Evolutionary conservation across 2,888 invertebrate species (phyloP), one percentile per base, ranked within the genome.

Genomic region (Petrolisthes manimaculis): DNA sequence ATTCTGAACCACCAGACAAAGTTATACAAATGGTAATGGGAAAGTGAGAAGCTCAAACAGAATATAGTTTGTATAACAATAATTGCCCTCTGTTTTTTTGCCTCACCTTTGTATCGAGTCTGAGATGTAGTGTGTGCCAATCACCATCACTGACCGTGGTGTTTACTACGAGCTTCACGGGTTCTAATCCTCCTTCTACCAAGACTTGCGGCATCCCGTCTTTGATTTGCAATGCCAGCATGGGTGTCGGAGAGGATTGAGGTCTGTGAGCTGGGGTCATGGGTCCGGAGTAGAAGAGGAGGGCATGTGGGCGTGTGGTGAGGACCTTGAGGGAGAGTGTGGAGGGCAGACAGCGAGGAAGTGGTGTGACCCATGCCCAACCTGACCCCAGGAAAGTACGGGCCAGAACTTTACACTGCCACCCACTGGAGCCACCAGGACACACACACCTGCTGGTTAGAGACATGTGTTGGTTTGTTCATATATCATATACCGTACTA

Each of bases 301-400:
- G 71, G 14, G 83, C 88, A 24, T 61, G 55, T 8, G 88, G 21
- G 5, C 74, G 77, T 21, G 37, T 51, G 9, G 88, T 88, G 74
- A 88, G 84, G 75, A 88, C 54, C n/a, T 71, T 77, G 67, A 90
- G 56, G 18, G 90, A 87, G 37, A 90, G n/a, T 61, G 79, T 74
- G 14, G 84, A 75, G 18, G 90, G 90, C 2, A 79, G 67, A 80
- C 90, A 90, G 18, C 82, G 83, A 0, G 90, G 90, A 3, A 89
- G 75, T 12, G 90, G 88, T 3, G 14, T 56, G 3, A 89, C 56
- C 90, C 90, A 90, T 18, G 87, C 83, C 89, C 89, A 90, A 18
- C 89, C 87, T 6, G 74, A 61, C 5, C 89, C 87, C n/a, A 5
- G 3, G 71, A 90, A 90, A 18, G 90, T 81, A 37, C 90, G 83